Evolutionary conservation across 2,888 invertebrate genomes (phyloP).

Genomic region (Proisotoma minuta): DNA sequence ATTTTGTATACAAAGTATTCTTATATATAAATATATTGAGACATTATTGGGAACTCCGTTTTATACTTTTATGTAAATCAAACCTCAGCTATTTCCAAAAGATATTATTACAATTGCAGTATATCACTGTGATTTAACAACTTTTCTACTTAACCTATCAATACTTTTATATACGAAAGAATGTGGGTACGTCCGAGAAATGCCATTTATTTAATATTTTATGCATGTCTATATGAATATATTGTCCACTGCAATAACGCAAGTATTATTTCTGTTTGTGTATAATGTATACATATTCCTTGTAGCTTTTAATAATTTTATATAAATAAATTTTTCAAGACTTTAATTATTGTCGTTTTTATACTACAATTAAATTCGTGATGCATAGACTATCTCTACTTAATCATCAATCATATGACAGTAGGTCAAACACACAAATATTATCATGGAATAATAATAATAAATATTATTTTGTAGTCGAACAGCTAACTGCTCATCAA

Average conservation of each 20-base stretch:
- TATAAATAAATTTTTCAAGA: no score
- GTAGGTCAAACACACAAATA: neutral
- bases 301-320: no score
- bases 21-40: neutral
- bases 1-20: neutral
- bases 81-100: neutral
- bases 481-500: neutral
- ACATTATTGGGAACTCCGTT: neutral
- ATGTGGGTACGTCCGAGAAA: neutral
- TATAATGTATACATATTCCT: no score
- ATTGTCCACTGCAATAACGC: no score
- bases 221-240: neutral
- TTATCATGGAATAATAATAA: neutral
- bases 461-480: neutral
- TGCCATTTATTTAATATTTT: neutral
- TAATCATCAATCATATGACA: neutral
- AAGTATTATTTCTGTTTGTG: no score
- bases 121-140: neutral
- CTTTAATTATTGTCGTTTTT: no score
- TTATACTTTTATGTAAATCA: neutral
- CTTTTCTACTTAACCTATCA: neutral
- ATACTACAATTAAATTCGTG: no score
- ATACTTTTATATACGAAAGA: neutral
- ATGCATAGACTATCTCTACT: neutral
- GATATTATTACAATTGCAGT: slow-evolving; percentile 1